phyloP scores from a whole-genome alignment of 2,113 vertebrate genomes.

The Myanophis thanlyinensis region DNA sequence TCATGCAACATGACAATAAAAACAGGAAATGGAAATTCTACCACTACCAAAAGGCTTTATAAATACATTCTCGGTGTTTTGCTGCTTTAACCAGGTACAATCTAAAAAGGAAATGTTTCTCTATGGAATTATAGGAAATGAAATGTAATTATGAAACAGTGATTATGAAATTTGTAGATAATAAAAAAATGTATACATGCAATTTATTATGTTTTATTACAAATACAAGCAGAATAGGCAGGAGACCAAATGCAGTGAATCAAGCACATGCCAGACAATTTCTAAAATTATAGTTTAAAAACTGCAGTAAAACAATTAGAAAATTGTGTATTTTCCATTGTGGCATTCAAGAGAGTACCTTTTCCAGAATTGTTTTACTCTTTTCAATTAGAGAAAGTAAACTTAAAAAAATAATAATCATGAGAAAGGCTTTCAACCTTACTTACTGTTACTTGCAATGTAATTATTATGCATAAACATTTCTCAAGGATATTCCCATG shows the following conservation, averaged over 20 bases:
- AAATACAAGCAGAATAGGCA: conserved; percentile 42
- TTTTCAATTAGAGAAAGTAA: conserved; percentile 40
- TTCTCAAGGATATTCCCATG: background rate
- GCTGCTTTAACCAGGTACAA: conserved; percentile 42
- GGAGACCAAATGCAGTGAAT: conserved; percentile 56
- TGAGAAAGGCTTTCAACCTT: conserved; percentile 17
- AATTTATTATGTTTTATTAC: conserved; percentile 32
- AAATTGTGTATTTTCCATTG: background rate
- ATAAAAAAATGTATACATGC: conserved; percentile 56
- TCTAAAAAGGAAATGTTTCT: conserved; percentile 49
- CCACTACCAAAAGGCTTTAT: conserved; percentile 52
- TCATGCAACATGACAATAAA: conserved; percentile 45
- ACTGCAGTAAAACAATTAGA: conserved; percentile 27
- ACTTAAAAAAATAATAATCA: conserved; percentile 46
- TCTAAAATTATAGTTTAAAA: conserved; percentile 33
- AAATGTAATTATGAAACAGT: conserved; percentile 34
- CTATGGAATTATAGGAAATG: conserved; percentile 45
- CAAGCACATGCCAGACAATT: conserved; percentile 63
- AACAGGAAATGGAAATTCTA: conserved; percentile 54
- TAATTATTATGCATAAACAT: background rate
- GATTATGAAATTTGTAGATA: conserved; percentile 40
- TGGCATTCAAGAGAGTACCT: conserved; percentile 30
- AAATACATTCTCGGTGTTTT: conserved; percentile 37
- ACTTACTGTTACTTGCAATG: conserved; percentile 32
- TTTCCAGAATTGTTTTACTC: conserved; percentile 38